Conservation (phyloP, 2,797 vertebrate species). For the Alcedo quadribrachys region DNA sequence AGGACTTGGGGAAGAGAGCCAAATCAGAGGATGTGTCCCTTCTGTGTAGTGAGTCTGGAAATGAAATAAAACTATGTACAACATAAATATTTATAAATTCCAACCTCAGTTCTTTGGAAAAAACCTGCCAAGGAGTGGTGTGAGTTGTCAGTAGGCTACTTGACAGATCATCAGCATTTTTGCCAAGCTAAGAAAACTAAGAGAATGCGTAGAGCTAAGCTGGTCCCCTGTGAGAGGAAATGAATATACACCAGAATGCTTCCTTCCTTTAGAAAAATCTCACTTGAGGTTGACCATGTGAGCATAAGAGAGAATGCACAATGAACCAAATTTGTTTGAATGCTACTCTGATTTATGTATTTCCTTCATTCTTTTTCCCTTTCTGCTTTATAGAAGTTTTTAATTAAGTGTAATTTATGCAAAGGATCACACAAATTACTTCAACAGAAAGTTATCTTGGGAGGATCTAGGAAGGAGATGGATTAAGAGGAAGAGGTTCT, state of each 20-base stretch:
- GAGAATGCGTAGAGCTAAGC: background rate
- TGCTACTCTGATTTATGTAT: background rate
- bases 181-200: background rate
- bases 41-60: background rate
- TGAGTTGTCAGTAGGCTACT: background rate
- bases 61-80: conserved; percentile 10
- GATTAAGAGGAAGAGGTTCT: background rate
- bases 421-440: background rate
- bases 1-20: background rate
- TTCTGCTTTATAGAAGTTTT: background rate
- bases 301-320: background rate
- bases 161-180: background rate
- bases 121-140: background rate
- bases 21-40: background rate
- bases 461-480: background rate
- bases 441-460: background rate
- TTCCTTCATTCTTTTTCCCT: background rate
- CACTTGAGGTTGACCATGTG: background rate
- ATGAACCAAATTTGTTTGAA: background rate
- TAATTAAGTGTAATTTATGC: background rate
- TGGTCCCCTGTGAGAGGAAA: background rate
- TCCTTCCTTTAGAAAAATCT: background rate
- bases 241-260: background rate
- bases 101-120: background rate
- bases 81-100: conserved; percentile 38